These are phyloP conservation scores for Colletes latitarsis DNA, from an alignment of 1,140 invertebrate species.

Conservation along the genomic window DNA sequence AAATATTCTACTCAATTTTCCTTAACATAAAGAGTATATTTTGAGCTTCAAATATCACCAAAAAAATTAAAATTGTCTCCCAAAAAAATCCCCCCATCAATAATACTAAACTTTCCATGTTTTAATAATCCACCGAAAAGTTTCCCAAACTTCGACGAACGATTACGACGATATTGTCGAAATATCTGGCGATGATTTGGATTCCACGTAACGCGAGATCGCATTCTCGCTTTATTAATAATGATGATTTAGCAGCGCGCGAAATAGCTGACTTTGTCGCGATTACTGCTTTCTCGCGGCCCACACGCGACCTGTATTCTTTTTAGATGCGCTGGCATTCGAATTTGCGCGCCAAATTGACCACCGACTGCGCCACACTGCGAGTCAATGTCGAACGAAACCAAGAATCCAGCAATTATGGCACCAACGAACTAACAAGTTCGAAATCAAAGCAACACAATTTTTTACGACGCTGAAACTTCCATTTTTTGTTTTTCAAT, in stretches of 20 bases:
- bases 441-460: too few species aligned
- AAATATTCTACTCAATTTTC: too few species aligned
- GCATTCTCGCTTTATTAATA: conserved; percentile 35
- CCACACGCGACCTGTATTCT: conserved; percentile 40
- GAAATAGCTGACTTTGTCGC: conserved; percentile 13
- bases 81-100: too few species aligned
- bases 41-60: too few species aligned
- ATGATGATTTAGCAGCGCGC: conserved; percentile 34
- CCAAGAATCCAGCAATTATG: too few species aligned
- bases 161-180: neutral
- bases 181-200: neutral
- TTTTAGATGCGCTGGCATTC: conserved; percentile 29
- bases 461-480: neutral
- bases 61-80: too few species aligned
- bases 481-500: too few species aligned
- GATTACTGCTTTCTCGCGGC: neutral
- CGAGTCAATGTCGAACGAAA: conserved; percentile 33
- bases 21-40: too few species aligned
- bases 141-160: too few species aligned
- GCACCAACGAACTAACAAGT: too few species aligned
- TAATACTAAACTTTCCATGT: too few species aligned
- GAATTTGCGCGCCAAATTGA: neutral
- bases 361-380: neutral
- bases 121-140: too few species aligned
- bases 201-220: neutral